Conservation (phyloP, 2,888 invertebrate species). For the Panorpa germanica region DNA sequence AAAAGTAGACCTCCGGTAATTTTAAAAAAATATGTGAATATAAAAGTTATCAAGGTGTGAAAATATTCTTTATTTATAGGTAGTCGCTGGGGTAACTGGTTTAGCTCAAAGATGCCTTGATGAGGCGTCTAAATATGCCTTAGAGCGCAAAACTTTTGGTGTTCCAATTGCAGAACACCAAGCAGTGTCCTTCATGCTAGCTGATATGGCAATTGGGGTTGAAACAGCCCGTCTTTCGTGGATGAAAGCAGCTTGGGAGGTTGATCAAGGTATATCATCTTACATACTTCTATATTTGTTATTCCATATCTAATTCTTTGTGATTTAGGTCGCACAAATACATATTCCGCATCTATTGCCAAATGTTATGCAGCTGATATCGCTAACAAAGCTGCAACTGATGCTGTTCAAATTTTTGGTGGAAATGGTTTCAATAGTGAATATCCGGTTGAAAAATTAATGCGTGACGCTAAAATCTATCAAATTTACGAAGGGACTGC, state of each 20-base stretch:
- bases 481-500: constrained; percentile 91
- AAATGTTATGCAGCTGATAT: constrained; percentile 75
- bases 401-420: constrained; percentile 82
- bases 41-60: background rate
- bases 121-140: constrained; percentile 71
- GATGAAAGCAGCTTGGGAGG: constrained; percentile 67
- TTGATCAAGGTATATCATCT: constrained; percentile 41
- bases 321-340: constrained; percentile 35
- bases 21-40: constrained; percentile 8
- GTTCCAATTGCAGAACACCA: constrained; percentile 55
- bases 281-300: background rate
- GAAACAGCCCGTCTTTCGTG: constrained; percentile 67
- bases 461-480: constrained; percentile 92
- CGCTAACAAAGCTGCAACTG: constrained; percentile 73
- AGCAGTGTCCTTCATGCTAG: constrained; percentile 75
- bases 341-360: constrained; percentile 71
- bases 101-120: constrained; percentile 69
- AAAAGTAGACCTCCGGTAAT: constrained; percentile 43
- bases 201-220: constrained; percentile 76
- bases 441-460: constrained; percentile 88
- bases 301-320: constrained; percentile 2
- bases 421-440: constrained; percentile 86
- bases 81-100: constrained; percentile 72
- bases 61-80: too few relatives aligned
- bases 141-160: constrained; percentile 80